Evolutionary conservation across 2,888 invertebrate genomes (phyloP), one percentile per base, ranked within the genome.

Genomic region (Formica aserva): DNA sequence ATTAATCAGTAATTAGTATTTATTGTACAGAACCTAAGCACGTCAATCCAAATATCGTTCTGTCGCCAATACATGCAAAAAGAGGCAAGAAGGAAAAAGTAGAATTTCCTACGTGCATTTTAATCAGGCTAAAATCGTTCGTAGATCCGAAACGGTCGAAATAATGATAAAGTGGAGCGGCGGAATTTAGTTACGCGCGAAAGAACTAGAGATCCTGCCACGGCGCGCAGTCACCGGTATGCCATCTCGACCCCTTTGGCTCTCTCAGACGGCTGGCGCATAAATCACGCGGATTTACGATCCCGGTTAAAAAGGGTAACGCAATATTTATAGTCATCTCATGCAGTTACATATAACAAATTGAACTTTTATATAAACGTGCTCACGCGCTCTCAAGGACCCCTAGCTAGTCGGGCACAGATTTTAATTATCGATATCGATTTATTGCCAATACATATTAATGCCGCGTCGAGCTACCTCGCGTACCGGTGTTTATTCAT

Each of bases 341-440:
- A 92, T 90, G 89, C 92, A 92, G 93, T 93, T 93, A 93, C 94
- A 93, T 92, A 92, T 92, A 94, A 94, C 94, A 94, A 94, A 94
- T 94, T 94, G 93, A 94, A 94, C 93, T 93, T 93, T 94, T 92
- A 93, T 94, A 94, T 92, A 93, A 92, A 93, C 91, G 92, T 82
- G 88, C 83, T 83, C 84, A 63, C 84, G 66, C 85, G 84, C 78
- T 78, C 75, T 84, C 75, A 83, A 75, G 78, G 80, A 84, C 80
- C 55, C 77, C 75, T 62, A 48, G 60, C 83, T 66, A 71, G 84
- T 83, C 71, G 83, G 86, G 91, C 87, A 88, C 92, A 94, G 94
- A 94, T 94, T 94, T 94, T 94, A 94, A 94, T 94, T 94, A 94
- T 94, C 94, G 94, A 94, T 94, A 94, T 94, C 93, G 94, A 94